Evolutionary conservation across 1,140 invertebrate genomes (phyloP).

Genomic region (Lepidurus apus): DNA sequence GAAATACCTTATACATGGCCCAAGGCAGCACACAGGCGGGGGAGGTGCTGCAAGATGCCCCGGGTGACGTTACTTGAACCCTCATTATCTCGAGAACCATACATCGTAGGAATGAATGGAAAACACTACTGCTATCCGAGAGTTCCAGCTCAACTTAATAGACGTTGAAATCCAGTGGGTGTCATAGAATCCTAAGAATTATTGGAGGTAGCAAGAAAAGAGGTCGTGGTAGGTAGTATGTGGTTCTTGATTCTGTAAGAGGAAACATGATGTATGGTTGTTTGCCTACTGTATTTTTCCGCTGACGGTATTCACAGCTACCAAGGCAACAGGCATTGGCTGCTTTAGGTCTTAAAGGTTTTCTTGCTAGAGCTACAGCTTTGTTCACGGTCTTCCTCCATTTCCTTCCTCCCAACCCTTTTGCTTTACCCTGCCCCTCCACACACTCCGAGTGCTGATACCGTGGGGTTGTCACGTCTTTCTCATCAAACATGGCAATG

Average conservation of each 20-base stretch:
- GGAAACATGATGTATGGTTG: not conserved
- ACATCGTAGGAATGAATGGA: no score
- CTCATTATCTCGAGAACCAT: not conserved
- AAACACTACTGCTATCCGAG: no score
- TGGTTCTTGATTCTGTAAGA: not conserved
- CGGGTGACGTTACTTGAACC: not conserved
- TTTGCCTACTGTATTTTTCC: not conserved
- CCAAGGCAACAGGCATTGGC: conserved; percentile 11
- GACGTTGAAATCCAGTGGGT: no score
- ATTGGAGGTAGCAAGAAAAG: no score
- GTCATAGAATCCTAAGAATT: no score
- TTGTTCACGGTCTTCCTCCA: not conserved
- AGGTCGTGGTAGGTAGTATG: no score
- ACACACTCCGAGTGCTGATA: not conserved
- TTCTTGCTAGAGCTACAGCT: not conserved
- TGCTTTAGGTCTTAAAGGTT: not conserved
- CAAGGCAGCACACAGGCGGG: not conserved
- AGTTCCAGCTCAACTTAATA: no score
- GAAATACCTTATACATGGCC: not conserved
- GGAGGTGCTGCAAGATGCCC: no score
- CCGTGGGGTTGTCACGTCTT: not conserved
- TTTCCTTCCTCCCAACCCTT: not conserved
- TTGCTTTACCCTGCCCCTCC: not conserved
- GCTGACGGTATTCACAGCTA: not conserved
- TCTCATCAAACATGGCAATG: conserved; percentile 15